These are phyloP conservation scores for Callyntrura sp. DNA, from an alignment of 2,888 invertebrate species.

Conservation along the genomic window DNA sequence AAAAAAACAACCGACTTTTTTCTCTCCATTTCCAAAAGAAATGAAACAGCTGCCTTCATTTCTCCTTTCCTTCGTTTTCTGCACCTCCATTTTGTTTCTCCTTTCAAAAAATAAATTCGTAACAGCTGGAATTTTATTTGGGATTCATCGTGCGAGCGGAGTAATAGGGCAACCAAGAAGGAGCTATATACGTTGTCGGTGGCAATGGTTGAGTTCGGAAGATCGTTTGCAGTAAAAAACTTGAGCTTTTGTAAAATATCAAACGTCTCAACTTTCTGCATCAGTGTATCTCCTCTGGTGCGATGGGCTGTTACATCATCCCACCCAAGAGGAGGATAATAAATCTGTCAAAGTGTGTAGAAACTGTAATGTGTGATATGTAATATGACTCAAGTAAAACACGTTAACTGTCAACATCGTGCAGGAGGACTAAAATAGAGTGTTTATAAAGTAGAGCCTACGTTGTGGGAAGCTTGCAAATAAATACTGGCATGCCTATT, in stretches of 20 bases:
- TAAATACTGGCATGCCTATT: no score
- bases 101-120: background rate
- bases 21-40: no score
- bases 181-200: no score
- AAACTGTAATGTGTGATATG: no score
- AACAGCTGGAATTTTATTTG: background rate
- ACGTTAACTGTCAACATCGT: no score
- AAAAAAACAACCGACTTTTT: no score
- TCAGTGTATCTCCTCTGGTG: background rate
- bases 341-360: constrained; percentile 41
- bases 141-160: background rate
- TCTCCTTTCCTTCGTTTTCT: background rate
- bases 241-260: background rate
- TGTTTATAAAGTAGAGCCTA: no score
- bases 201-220: background rate
- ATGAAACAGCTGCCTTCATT: background rate
- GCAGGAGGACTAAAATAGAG: no score
- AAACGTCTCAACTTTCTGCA: background rate
- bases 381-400: no score
- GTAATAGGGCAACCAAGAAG: no score
- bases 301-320: background rate
- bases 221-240: background rate
- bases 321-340: constrained; percentile 21
- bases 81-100: no score
- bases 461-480: no score